A percentile compares a stretch with the other conserved stretches of the same genome.
Conservation (phyloP, 2,888 invertebrate species). For the Rhingia campestris region DNA sequence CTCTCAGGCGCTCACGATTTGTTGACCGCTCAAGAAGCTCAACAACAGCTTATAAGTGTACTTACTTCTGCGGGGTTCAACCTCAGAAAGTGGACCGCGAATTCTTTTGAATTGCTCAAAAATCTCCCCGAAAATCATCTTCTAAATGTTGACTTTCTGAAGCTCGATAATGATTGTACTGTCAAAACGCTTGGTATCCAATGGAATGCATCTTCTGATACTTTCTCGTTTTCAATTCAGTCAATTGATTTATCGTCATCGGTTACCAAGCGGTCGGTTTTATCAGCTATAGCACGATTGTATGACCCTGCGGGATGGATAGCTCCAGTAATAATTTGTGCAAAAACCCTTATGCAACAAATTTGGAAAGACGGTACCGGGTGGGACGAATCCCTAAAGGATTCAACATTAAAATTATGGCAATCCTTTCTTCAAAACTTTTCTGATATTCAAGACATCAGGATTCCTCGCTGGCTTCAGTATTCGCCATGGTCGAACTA, state of each 20-base stretch:
- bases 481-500: neutral
- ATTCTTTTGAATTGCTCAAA: neutral
- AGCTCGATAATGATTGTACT: constrained; percentile 4
- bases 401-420: neutral
- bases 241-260: neutral
- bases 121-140: constrained; percentile 4
- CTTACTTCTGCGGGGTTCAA: constrained; percentile 5
- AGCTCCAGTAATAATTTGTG: constrained; percentile 1
- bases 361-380: constrained; percentile 1
- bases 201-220: neutral
- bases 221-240: neutral
- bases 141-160: constrained; percentile 12
- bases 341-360: neutral
- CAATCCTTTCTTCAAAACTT: neutral
- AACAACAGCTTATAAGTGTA: constrained; percentile 1
- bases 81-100: constrained; percentile 7
- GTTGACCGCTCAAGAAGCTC: neutral
- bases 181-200: constrained; percentile 19
- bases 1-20: neutral
- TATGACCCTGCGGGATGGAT: constrained; percentile 24
- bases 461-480: neutral
- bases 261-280: constrained; percentile 8
- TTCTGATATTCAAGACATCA: neutral
- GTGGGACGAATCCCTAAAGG: neutral
- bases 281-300: constrained; percentile 9